Evolutionary conservation across 2,113 vertebrate species (phyloP).

Genomic region (Ceyx margarethae): DNA sequence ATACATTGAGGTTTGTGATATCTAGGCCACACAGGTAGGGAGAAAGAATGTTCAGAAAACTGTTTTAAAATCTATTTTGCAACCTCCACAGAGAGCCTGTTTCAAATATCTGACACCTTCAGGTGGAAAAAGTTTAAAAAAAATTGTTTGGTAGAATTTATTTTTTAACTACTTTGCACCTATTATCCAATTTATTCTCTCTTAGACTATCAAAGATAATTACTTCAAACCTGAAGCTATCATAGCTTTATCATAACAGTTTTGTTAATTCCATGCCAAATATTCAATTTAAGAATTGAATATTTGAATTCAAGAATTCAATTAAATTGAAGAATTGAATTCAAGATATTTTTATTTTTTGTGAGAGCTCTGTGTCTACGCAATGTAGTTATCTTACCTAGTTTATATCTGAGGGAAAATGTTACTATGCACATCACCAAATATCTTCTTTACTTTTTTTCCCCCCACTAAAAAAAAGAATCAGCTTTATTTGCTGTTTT

Average conservation of each 20-base stretch:
- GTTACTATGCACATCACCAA: not conserved
- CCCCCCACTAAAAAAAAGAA: not conserved
- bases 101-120: not conserved
- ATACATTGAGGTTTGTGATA: not conserved
- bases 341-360: not conserved
- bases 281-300: not conserved
- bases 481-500: not conserved
- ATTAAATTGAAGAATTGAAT: no score
- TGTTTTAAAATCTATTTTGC: not conserved
- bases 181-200: not conserved
- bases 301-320: no score
- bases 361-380: not conserved
- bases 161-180: not conserved
- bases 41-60: not conserved
- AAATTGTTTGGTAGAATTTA: not conserved
- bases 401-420: not conserved
- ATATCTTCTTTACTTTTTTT: not conserved
- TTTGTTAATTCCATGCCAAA: not conserved
- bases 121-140: not conserved
- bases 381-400: not conserved
- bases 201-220: not conserved
- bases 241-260: not conserved
- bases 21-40: not conserved
- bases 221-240: not conserved
- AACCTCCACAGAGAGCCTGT: not conserved